Conservation (phyloP, 2,888 invertebrate genomes). For the Aplocera efformata region DNA sequence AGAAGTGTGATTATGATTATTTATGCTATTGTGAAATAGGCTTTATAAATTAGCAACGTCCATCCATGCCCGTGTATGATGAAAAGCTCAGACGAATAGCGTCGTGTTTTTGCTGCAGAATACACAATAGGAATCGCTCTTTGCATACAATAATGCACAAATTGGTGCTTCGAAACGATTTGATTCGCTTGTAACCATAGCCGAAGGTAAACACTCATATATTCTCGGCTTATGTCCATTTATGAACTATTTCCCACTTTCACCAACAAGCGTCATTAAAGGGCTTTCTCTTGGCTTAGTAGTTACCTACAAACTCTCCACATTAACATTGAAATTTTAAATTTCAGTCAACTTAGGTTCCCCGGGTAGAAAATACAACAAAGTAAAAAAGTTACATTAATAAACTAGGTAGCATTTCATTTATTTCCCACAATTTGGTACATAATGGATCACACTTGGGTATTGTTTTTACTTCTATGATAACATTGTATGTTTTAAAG, state of each 20-base stretch:
- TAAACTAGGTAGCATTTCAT: too few relatives aligned
- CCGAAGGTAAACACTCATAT: constrained; percentile 35
- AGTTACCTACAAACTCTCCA: constrained; percentile 13
- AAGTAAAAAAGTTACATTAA: too few relatives aligned
- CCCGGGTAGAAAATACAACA: too few relatives aligned
- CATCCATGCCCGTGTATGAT: too few relatives aligned
- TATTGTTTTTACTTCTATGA: too few relatives aligned
- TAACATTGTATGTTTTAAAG: too few relatives aligned
- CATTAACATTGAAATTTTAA: constrained; percentile 1
- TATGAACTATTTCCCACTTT: constrained; percentile 52
- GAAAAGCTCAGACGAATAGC: constrained; percentile 30
- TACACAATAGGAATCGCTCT: constrained; percentile 3
- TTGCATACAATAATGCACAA: constrained; percentile 53
- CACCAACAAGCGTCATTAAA: constrained; percentile 31
- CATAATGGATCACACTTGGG: too few relatives aligned
- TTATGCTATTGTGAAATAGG: too few relatives aligned
- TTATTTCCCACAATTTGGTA: too few relatives aligned
- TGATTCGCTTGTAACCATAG: constrained; percentile 32
- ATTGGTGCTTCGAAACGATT: constrained; percentile 49
- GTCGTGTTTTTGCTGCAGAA: constrained; percentile 25
- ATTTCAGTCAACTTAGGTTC: background rate
- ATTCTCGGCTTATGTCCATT: constrained; percentile 41
- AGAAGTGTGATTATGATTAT: too few relatives aligned
- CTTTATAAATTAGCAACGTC: too few relatives aligned
- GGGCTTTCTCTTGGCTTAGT: constrained; percentile 28